phyloP scores from a whole-genome alignment of 1,140 invertebrate species.

The Tetragonula clypearis region DNA sequence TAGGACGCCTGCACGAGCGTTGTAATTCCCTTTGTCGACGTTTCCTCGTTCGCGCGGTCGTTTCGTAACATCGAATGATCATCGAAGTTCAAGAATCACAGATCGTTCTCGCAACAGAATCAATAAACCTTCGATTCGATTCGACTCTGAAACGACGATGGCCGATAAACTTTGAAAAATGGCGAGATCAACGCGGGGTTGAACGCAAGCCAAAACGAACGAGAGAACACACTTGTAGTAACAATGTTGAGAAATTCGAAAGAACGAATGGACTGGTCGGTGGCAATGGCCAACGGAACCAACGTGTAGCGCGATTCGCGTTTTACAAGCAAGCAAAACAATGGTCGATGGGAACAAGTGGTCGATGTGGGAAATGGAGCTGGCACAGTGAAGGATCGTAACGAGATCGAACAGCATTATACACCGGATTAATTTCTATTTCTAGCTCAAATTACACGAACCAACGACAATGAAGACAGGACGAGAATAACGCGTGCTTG shows the following conservation, averaged over 20 bases:
- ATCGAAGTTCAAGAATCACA: constrained; percentile 1
- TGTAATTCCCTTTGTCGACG: neutral
- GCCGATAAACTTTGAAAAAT: neutral
- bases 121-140: neutral
- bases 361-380: too few species aligned
- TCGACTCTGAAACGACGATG: neutral
- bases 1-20: neutral
- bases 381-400: neutral
- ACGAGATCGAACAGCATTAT: neutral
- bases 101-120: neutral
- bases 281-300: neutral
- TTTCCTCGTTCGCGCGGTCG: neutral
- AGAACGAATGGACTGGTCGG: neutral
- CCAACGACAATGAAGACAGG: neutral
- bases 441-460: neutral
- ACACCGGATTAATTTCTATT: neutral
- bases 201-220: neutral
- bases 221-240: neutral
- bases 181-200: neutral
- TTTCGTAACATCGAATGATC: too few species aligned
- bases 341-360: neutral
- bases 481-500: neutral
- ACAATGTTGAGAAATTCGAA: neutral
- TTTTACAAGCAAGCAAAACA: constrained; percentile 9
- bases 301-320: neutral